Evolutionary conservation across 2,797 vertebrate genomes (phyloP).

Genomic region (Cirrhinus molitorella): DNA sequence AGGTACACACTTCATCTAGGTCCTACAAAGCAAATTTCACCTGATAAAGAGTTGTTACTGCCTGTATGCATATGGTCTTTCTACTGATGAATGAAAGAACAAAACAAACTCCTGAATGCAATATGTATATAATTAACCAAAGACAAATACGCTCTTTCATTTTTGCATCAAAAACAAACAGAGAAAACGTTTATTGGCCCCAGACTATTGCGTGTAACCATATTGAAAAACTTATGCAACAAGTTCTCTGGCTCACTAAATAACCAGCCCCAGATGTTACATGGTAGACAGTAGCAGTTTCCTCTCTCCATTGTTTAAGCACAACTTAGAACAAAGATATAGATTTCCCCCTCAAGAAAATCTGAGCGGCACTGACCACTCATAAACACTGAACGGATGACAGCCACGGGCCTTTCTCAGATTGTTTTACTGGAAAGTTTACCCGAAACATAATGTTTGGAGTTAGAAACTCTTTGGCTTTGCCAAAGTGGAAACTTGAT

Average conservation of each 20-base stretch:
- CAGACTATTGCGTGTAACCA: slow-evolving; percentile 37
- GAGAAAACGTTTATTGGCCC: slow-evolving; percentile 17
- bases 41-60: slow-evolving; percentile 10
- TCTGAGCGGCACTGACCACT: neutral
- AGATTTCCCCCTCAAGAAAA: slow-evolving; percentile 13
- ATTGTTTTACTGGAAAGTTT: slow-evolving; percentile 3
- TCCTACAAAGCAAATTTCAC: neutral
- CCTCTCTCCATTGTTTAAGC: slow-evolving; percentile 20
- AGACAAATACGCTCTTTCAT: slow-evolving; percentile 34
- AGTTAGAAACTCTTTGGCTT: neutral
- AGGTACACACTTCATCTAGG: neutral
- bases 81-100: slow-evolving; percentile 7
- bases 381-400: neutral
- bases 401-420: slow-evolving; percentile 5
- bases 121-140: slow-evolving; percentile 25
- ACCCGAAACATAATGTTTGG: neutral
- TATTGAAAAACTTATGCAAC: slow-evolving; percentile 29
- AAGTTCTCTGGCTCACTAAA: slow-evolving; percentile 24
- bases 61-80: neutral
- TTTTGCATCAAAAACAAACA: slow-evolving; percentile 16
- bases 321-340: slow-evolving; percentile 27
- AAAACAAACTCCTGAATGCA: slow-evolving; percentile 21
- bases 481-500: neutral
- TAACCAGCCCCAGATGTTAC: slow-evolving; percentile 53
- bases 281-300: neutral